A percentile compares a stretch with the other conserved stretches of the same genome.
These are phyloP conservation scores for Valencia hispanica DNA, from an alignment of 2,797 vertebrate species.

Conservation along the genomic window DNA sequence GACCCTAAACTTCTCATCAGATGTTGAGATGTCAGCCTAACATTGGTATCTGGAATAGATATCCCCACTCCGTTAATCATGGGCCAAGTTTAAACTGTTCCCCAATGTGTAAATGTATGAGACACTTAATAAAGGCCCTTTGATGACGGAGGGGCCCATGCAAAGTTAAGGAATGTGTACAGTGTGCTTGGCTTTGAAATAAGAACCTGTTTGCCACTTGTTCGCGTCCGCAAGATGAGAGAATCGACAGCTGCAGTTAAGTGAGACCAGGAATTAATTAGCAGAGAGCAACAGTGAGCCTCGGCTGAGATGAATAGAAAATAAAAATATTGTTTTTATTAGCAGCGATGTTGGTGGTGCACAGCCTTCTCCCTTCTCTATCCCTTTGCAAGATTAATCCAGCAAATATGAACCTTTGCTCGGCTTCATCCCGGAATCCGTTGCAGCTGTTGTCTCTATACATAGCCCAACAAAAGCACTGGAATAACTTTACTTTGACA, in stretches of 20 bases:
- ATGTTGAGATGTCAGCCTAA: slow-evolving; percentile 78
- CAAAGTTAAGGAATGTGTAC: slow-evolving; percentile 75
- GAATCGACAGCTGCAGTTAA: slow-evolving; percentile 78
- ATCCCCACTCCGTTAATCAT: slow-evolving; percentile 74
- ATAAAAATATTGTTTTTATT: slow-evolving; percentile 84
- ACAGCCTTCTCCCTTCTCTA: slow-evolving; percentile 68
- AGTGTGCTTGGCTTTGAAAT: slow-evolving; percentile 78
- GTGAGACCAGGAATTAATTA: slow-evolving; percentile 81
- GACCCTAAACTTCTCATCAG: slow-evolving; percentile 69
- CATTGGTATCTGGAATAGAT: slow-evolving; percentile 79
- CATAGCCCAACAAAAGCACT: slow-evolving; percentile 66
- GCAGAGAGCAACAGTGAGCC: slow-evolving; percentile 54
- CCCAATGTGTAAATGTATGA: slow-evolving; percentile 83
- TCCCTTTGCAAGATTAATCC: slow-evolving; percentile 72
- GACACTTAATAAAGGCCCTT: slow-evolving; percentile 82
- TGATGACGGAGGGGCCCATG: slow-evolving; percentile 77
- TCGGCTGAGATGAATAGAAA: slow-evolving; percentile 76
- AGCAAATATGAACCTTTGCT: slow-evolving; percentile 69
- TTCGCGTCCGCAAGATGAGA: slow-evolving; percentile 75
- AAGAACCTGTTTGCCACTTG: slow-evolving; percentile 84
- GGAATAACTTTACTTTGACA: slow-evolving; percentile 79
- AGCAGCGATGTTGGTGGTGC: slow-evolving; percentile 80
- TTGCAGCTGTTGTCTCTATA: slow-evolving; percentile 79
- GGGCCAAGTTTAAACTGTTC: slow-evolving; percentile 81
- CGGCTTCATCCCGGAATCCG: slow-evolving; percentile 71